phyloP scores from a whole-genome alignment of 2,113 vertebrate species.

The Dolichotis patagonum region DNA sequence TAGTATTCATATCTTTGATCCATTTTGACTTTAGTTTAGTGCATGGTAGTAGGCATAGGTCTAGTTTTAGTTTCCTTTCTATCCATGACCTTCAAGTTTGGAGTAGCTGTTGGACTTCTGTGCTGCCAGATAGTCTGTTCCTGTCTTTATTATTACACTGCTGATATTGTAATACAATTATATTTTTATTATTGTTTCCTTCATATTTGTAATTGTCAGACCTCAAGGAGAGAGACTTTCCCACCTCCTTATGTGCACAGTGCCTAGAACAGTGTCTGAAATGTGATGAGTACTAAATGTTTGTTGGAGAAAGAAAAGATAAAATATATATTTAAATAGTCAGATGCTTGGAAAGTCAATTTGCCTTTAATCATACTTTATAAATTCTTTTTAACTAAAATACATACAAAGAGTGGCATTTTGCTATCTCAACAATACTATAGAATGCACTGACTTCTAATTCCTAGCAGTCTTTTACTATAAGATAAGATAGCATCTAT shows the following conservation, averaged over 20 bases:
- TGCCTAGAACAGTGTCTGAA: not conserved
- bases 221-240: not conserved
- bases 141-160: not conserved
- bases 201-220: not conserved
- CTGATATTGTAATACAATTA: not conserved
- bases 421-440: not conserved
- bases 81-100: not conserved
- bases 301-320: not conserved
- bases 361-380: not conserved
- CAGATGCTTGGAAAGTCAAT: not conserved
- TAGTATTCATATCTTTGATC: no score
- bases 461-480: not conserved
- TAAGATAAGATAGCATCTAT: not conserved
- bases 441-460: not conserved
- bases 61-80: not conserved
- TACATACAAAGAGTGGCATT: not conserved
- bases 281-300: not conserved
- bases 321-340: not conserved
- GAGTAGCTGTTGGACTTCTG: not conserved
- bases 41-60: no score
- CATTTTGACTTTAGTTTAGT: no score
- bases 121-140: not conserved
- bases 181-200: not conserved
- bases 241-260: not conserved
- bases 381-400: conserved; percentile 16